Conservation (phyloP, 2,797 vertebrate genomes). For the Esox lucius region DNA sequence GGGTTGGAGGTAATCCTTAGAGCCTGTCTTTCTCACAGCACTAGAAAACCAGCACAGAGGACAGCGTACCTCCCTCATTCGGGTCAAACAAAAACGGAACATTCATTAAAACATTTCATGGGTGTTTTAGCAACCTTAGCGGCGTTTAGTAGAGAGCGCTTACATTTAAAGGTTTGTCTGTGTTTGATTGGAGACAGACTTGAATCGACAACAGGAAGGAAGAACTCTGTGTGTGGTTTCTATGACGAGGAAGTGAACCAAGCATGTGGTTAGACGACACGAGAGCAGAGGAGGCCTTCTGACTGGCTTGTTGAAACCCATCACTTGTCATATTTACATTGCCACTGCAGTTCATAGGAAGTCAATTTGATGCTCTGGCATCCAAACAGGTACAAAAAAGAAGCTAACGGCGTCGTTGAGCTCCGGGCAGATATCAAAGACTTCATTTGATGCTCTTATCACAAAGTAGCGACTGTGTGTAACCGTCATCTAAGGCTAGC, state of each 20-base stretch:
- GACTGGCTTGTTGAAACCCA: constrained; percentile 57
- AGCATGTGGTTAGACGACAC: constrained; percentile 29
- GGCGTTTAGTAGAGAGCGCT: constrained; percentile 42
- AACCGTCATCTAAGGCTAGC: neutral
- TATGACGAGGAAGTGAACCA: constrained; percentile 41
- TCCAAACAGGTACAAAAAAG: too few species aligned
- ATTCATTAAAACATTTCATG: constrained; percentile 8
- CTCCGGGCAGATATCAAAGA: too few species aligned
- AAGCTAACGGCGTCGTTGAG: too few species aligned
- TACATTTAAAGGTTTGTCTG: constrained; percentile 6
- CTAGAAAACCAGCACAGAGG: constrained; percentile 39
- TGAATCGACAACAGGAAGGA: constrained; percentile 37
- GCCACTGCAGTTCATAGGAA: neutral
- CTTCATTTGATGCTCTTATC: too few species aligned
- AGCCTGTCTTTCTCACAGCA: constrained; percentile 28
- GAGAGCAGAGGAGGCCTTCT: constrained; percentile 55
- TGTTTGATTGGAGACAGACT: constrained; percentile 40
- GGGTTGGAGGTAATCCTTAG: constrained; percentile 2
- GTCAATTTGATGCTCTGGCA: too few species aligned
- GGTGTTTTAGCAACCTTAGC: constrained; percentile 38
- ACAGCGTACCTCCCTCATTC: constrained; percentile 37
- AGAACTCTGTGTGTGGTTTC: constrained; percentile 4
- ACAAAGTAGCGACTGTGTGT: too few species aligned
- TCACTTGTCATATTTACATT: constrained; percentile 27
- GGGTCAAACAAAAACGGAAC: constrained; percentile 37